These are phyloP conservation scores for Latrodectus elegans DNA, from an alignment of 2,888 invertebrate genomes.

Conservation along the genomic window DNA sequence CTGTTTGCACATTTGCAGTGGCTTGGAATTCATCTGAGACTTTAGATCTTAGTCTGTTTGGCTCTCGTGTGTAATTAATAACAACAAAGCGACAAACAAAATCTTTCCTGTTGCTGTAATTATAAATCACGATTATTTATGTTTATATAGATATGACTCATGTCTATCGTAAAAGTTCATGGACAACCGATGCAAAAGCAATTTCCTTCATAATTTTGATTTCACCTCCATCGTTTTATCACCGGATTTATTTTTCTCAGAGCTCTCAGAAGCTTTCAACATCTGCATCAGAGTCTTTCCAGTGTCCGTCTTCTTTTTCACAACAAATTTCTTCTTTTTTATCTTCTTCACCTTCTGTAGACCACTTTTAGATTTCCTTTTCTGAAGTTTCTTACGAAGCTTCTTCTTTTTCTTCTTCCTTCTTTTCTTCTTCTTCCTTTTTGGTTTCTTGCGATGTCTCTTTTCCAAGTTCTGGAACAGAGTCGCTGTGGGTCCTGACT, in stretches of 20 bases:
- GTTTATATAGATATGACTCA: background rate
- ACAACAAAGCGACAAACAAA: no score
- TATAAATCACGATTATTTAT: no score
- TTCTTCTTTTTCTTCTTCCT: constrained; percentile 25
- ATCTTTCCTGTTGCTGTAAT: no score
- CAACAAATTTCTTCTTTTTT: constrained; percentile 8
- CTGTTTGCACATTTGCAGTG: no score
- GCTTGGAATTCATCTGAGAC: no score
- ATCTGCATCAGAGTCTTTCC: constrained; percentile 52
- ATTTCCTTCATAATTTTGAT: no score
- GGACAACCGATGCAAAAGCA: background rate
- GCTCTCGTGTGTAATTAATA: no score
- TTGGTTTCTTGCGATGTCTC: background rate
- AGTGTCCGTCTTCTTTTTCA: constrained; percentile 19
- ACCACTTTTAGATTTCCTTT: no score
- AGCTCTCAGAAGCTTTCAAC: constrained; percentile 30
- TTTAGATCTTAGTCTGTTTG: no score
- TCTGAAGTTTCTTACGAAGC: background rate
- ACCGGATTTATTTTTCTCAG: background rate
- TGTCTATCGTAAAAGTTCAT: background rate
- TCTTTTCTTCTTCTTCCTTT: constrained; percentile 25
- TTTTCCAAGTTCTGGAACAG: background rate
- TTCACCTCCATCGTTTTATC: background rate
- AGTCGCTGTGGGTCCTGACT: background rate
- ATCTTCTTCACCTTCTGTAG: constrained; percentile 10